Conservation (phyloP, 2,797 vertebrate genomes). For the Malurus splendens region DNA sequence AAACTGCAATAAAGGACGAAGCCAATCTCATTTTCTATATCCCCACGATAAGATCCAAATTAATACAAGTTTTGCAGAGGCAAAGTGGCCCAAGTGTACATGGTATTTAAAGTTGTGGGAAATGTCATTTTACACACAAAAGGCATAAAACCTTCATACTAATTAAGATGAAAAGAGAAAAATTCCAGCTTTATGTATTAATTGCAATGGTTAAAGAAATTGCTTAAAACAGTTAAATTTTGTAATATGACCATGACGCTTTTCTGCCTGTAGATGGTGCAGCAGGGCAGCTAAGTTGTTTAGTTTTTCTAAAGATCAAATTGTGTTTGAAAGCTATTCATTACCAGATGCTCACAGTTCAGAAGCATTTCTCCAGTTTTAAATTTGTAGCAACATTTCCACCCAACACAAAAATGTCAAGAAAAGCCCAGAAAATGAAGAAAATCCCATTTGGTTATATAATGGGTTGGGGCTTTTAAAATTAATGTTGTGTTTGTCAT, state of each 20-base stretch:
- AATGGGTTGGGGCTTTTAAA: background rate
- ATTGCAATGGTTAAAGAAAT: background rate
- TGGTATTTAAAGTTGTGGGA: background rate
- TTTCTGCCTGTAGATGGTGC: constrained; percentile 55
- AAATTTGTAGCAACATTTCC: constrained; percentile 4
- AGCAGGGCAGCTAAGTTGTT: constrained; percentile 9
- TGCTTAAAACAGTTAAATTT: background rate
- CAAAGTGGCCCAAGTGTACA: background rate
- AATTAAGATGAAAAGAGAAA: background rate
- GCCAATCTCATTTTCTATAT: background rate
- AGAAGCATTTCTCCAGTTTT: background rate
- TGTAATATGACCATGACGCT: fast-evolving
- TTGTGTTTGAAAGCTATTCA: background rate
- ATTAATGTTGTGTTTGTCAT: background rate
- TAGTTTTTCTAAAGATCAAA: background rate
- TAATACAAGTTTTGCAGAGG: background rate
- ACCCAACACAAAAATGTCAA: background rate
- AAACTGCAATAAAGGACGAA: background rate
- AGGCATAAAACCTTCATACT: background rate
- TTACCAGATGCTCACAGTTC: constrained; percentile 3
- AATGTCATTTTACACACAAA: background rate
- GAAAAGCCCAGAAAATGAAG: background rate
- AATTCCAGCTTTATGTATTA: background rate
- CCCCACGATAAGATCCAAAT: background rate
- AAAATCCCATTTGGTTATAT: background rate